Conservation (phyloP, 2,113 vertebrate species). For the Trinectes maculatus region DNA sequence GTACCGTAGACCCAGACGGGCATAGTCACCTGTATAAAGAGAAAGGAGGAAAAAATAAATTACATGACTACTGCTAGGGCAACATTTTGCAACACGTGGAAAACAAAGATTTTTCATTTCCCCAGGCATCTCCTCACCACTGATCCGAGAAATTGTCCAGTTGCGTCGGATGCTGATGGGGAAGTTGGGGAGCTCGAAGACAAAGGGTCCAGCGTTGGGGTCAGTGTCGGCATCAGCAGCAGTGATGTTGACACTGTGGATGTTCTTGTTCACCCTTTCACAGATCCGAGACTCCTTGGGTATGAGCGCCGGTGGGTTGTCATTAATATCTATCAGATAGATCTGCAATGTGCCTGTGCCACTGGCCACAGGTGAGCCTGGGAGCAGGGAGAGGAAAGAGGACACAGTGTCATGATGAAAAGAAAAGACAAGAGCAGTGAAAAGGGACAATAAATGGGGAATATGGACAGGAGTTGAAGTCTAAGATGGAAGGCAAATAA, state of each 20-base stretch:
- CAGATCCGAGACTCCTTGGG: slow-evolving; percentile 95
- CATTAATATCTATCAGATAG: slow-evolving; percentile 96
- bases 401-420: slow-evolving; percentile 32
- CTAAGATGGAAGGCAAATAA: slow-evolving; percentile 40
- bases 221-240: slow-evolving; percentile 91
- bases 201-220: slow-evolving; percentile 93
- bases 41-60: neutral
- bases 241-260: slow-evolving; percentile 93
- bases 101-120: neutral
- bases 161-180: slow-evolving; percentile 90
- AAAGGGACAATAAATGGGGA: slow-evolving; percentile 28
- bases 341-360: slow-evolving; percentile 95
- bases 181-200: slow-evolving; percentile 91
- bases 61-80: neutral
- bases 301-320: slow-evolving; percentile 92
- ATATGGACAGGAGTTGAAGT: slow-evolving; percentile 31
- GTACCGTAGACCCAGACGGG: slow-evolving; percentile 89
- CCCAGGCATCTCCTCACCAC: slow-evolving; percentile 81
- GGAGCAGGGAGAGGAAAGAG: slow-evolving; percentile 17
- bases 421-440: slow-evolving; percentile 40
- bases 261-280: slow-evolving; percentile 84
- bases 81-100: too few species aligned
- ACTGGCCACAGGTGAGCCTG: slow-evolving; percentile 90
- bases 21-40: slow-evolving; percentile 86
- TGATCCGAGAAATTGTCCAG: slow-evolving; percentile 94